Conservation (phyloP, 2,113 vertebrate species). For the Columba janthina region DNA sequence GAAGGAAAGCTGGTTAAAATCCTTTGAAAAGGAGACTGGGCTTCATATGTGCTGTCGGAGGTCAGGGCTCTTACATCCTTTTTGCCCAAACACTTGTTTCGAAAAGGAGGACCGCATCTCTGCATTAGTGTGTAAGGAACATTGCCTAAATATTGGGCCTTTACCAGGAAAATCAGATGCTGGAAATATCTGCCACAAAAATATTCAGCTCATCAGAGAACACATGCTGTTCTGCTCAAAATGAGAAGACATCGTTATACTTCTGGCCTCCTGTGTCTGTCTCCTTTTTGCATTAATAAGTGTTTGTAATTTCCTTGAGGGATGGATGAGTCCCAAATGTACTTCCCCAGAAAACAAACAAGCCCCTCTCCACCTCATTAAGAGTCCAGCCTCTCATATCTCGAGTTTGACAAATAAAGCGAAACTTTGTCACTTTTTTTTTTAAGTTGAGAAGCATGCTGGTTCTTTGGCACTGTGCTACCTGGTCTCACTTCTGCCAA, state of each 20-base stretch:
- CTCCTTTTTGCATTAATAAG: background rate
- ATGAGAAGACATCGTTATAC: background rate
- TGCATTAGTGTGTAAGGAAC: background rate
- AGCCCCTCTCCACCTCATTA: background rate
- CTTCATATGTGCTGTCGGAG: background rate
- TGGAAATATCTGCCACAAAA: background rate
- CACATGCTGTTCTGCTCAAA: background rate
- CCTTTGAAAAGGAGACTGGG: no score
- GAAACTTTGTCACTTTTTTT: background rate
- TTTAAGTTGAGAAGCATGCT: no score
- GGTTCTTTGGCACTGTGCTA: background rate
- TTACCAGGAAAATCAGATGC: background rate
- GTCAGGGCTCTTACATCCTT: rapidly evolving
- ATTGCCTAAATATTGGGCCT: background rate
- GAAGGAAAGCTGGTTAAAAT: background rate
- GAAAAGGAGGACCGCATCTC: background rate
- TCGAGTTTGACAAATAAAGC: background rate
- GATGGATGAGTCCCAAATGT: no score
- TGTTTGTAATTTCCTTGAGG: background rate
- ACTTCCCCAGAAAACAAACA: background rate
- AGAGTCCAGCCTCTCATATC: no score
- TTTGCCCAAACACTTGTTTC: no score
- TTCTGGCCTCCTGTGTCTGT: background rate
- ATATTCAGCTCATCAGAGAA: no score
- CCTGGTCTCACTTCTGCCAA: background rate